Evolutionary conservation across 2,888 invertebrate genomes (phyloP).

Genomic region (Archips crataeganus): DNA sequence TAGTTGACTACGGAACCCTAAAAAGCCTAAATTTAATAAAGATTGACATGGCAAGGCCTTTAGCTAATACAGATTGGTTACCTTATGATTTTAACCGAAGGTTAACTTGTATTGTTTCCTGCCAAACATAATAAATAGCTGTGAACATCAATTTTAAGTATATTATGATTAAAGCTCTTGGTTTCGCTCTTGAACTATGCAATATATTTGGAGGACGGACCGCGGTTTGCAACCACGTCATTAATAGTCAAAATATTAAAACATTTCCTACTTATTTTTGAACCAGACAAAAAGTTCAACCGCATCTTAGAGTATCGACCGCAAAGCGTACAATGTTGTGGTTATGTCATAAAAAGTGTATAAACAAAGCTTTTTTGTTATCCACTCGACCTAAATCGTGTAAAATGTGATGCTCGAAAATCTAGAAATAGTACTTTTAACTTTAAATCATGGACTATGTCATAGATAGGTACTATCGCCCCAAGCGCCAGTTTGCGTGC

Average conservation of each 20-base stretch:
- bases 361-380: conserved; percentile 14
- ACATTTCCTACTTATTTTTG: conserved; percentile 35
- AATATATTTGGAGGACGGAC: conserved; percentile 13
- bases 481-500: too few relatives aligned
- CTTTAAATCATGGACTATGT: too few relatives aligned
- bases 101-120: conserved; percentile 1
- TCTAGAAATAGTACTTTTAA: background rate
- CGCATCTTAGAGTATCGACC: conserved; percentile 29
- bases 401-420: background rate
- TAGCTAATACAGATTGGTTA: too few relatives aligned
- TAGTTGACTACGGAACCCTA: too few relatives aligned
- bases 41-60: too few relatives aligned
- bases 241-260: conserved; percentile 30
- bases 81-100: background rate
- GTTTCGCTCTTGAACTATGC: conserved; percentile 32
- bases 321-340: conserved; percentile 20
- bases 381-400: background rate
- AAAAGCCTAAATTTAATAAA: too few relatives aligned
- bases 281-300: conserved; percentile 17
- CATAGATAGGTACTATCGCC: too few relatives aligned
- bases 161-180: conserved; percentile 2
- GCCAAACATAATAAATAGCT: background rate
- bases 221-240: conserved; percentile 21
- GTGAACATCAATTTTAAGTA: background rate
- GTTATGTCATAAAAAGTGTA: conserved; percentile 13